phyloP scores from a whole-genome alignment of 1,140 invertebrate species.

The Hypsibius dujardini region DNA sequence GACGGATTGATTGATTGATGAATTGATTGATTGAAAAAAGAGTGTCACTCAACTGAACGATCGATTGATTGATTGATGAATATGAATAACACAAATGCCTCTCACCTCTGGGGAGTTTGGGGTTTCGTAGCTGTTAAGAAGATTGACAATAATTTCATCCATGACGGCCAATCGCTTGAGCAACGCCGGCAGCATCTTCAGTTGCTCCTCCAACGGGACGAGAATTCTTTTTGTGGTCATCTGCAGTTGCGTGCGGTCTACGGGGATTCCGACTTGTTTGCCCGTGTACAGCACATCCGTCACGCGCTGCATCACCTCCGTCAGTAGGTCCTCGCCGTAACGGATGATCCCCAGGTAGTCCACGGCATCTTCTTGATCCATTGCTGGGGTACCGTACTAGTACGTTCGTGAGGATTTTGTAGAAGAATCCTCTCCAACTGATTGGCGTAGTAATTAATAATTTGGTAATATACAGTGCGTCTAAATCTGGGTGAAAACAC shows the following conservation, averaged over 20 bases:
- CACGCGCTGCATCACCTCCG: neutral
- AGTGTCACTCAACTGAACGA: no score
- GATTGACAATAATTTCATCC: neutral
- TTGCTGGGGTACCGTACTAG: neutral
- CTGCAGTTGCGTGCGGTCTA: neutral
- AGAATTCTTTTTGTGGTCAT: no score
- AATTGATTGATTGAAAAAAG: no score
- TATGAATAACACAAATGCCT: neutral
- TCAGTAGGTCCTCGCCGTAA: neutral
- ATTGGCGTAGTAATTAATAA: no score
- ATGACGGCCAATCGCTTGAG: neutral
- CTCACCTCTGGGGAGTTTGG: neutral
- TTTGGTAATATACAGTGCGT: no score
- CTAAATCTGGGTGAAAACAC: no score
- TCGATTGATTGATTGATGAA: neutral
- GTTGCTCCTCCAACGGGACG: neutral
- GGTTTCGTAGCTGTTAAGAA: neutral
- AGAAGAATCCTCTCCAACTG: no score
- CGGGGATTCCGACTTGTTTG: neutral
- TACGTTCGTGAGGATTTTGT: no score
- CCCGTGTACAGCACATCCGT: neutral
- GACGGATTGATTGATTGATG: no score
- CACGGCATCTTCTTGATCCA: neutral
- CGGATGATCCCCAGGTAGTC: neutral
- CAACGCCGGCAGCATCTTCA: neutral